Evolutionary conservation across 2,888 invertebrate genomes (phyloP), one percentile per base, ranked within the genome.

Genomic region (Mesoligia furuncula): DNA sequence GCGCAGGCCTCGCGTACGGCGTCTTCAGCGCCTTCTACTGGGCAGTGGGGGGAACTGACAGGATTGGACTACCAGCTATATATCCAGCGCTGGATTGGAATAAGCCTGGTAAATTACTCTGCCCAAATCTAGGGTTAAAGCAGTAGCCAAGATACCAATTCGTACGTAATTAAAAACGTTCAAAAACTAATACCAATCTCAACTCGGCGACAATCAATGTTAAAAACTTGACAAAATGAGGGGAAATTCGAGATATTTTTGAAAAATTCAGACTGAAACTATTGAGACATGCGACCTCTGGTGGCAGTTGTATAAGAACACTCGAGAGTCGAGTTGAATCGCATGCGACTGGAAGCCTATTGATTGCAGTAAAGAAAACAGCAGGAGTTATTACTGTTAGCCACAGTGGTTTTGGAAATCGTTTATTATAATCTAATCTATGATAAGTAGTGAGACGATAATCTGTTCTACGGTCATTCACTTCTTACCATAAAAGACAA

Each of bases 11-110:
- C 27, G 91, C 95, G 13, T 97, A 97, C 88, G 96, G 96, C 0
- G 88, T 96, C 9, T 97, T 97, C 90, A 96, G 97, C 85, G 95
- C 94, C n/a, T 88, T 96, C 81, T 97, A 97, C 90, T 97, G 95
- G 95, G 94, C 93, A 0, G 90, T 93, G 2, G 97, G 97, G 0
- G 97, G 97, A 17, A 97, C 96, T 0, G 96, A 97, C 88, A 89
- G 96, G 45, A 84, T 95, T 61, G 98, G 98, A 0, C 91, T 97
- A 17, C 97, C 96, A 0, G 98, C 97, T 79, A 98, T 99, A 81
- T 99, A 99, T 91, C 97, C 97, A 54, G 97, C 98, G 0, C 95
- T 99, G 59, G 97, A 98, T 93, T 99, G 98, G 98, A 95, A 97
- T 79, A 97, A 97, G 75, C 98, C 98, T 0, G 94, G 97, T 95